Evolutionary conservation across 2,797 vertebrate species (phyloP).

Genomic region (Dendrocincla tyrannina): DNA sequence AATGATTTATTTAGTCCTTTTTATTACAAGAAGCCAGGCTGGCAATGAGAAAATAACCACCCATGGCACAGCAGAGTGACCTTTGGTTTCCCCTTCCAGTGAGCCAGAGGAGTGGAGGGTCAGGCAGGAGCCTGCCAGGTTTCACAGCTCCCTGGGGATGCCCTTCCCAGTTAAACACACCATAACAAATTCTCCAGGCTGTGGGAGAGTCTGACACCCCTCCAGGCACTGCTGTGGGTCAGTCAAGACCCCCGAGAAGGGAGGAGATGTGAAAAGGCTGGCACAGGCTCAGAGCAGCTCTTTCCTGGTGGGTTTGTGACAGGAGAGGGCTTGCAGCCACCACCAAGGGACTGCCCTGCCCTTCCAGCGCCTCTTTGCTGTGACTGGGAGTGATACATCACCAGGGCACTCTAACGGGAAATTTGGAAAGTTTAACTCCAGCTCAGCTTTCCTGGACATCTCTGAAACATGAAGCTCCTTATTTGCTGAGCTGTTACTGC

Average conservation of each 20-base stretch:
- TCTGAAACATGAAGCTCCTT: not conserved
- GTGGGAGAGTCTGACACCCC: not conserved
- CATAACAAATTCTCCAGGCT: not conserved
- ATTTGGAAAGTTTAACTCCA: not conserved
- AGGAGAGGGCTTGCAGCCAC: not conserved
- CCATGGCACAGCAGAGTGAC: not conserved
- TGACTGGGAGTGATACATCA: not conserved
- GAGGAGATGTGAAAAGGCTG: not conserved
- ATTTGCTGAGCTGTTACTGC: not conserved
- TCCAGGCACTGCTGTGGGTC: not conserved
- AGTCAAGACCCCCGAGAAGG: not conserved
- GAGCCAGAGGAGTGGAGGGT: accelerated
- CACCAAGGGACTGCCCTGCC: not conserved
- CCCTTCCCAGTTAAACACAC: not conserved
- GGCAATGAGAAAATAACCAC: not conserved
- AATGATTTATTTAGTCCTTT: constrained; percentile 14
- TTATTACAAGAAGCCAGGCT: not conserved
- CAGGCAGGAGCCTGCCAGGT: not conserved
- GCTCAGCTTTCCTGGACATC: not conserved
- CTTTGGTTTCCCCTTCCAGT: not conserved
- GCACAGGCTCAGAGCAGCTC: not conserved
- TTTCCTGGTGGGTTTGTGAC: not conserved
- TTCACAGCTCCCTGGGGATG: not conserved
- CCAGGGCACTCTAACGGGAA: not conserved
- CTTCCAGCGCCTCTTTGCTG: not conserved